These are phyloP conservation scores for Gymnothorax reevesii DNA, from an alignment of 2,797 vertebrate species.

Conservation along the genomic window DNA sequence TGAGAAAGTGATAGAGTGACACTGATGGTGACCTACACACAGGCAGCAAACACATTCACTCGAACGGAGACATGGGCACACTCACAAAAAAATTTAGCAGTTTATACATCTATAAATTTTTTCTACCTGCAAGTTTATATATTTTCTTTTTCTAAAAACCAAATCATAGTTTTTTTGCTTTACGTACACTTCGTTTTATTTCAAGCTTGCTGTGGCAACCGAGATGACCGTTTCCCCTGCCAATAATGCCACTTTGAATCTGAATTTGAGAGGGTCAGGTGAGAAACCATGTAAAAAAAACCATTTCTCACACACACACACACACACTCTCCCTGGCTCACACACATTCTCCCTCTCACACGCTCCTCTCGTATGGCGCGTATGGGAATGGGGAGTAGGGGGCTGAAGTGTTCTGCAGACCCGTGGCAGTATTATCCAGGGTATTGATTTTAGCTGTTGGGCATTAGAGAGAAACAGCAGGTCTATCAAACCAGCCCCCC, in stretches of 20 bases:
- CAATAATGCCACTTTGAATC: too few species aligned
- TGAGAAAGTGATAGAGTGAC: not conserved
- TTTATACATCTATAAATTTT: too few species aligned
- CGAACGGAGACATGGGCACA: too few species aligned
- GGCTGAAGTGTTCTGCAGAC: slow-evolving; percentile 80
- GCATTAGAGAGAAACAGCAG: slow-evolving; percentile 91
- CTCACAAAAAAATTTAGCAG: too few species aligned
- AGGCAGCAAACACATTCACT: too few species aligned
- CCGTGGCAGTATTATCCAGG: slow-evolving; percentile 89
- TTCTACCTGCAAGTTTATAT: too few species aligned
- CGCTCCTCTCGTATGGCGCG: slow-evolving; percentile 41
- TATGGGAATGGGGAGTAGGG: slow-evolving; percentile 62
- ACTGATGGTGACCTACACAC: too few species aligned
- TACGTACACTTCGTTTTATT: too few species aligned
- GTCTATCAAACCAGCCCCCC: slow-evolving; percentile 94
- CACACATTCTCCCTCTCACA: slow-evolving; percentile 37
- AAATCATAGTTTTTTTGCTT: too few species aligned
- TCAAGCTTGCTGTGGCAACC: too few species aligned
- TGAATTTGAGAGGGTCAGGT: not conserved
- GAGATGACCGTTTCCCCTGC: too few species aligned
- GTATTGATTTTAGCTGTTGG: slow-evolving; percentile 97
- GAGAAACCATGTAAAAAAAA: slow-evolving; percentile 13
- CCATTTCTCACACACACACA: slow-evolving; percentile 25
- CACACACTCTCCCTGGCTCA: slow-evolving; percentile 44
- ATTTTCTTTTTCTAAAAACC: too few species aligned